A percentile compares a stretch with the other conserved stretches of the same genome.
Conservation (phyloP, 1,140 invertebrate species). For the Oncopodura yosiiana region DNA sequence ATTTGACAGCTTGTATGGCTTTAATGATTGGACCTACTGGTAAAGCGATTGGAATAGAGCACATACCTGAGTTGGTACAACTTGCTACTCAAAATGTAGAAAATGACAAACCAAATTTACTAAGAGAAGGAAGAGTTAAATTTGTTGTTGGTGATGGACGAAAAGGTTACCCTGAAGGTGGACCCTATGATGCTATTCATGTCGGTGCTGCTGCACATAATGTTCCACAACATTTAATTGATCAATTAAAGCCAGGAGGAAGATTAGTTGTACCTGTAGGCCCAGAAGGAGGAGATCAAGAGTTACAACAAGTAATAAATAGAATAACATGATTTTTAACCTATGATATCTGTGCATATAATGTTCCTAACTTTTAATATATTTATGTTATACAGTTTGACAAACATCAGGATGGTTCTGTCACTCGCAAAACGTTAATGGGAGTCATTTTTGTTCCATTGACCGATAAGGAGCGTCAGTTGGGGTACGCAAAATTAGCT, state of each 20-base stretch:
- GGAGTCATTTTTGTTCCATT: slow-evolving; percentile 94
- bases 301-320: slow-evolving; percentile 52
- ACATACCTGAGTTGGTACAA: slow-evolving; percentile 51
- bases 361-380: slow-evolving; percentile 7
- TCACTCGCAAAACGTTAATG: slow-evolving; percentile 73
- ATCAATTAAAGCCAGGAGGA: slow-evolving; percentile 29
- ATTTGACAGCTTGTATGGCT: slow-evolving; percentile 54
- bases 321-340: not conserved
- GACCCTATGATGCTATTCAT: slow-evolving; percentile 57
- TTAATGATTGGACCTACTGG: slow-evolving; percentile 50
- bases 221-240: slow-evolving; percentile 29
- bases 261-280: slow-evolving; percentile 81
- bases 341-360: not conserved
- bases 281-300: slow-evolving; percentile 65
- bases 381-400: slow-evolving; percentile 56
- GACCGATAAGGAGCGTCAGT: slow-evolving; percentile 73
- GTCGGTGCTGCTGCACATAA: slow-evolving; percentile 42
- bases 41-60: slow-evolving; percentile 52
- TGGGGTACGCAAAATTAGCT: not conserved
- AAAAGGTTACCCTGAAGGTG: slow-evolving; percentile 44
- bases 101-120: slow-evolving; percentile 43
- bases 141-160: slow-evolving; percentile 50
- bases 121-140: slow-evolving; percentile 40
- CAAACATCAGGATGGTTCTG: slow-evolving; percentile 67
- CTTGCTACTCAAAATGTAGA: slow-evolving; percentile 47